phyloP scores from a whole-genome alignment of 2,888 invertebrate genomes.

The Onchidella celtica region DNA sequence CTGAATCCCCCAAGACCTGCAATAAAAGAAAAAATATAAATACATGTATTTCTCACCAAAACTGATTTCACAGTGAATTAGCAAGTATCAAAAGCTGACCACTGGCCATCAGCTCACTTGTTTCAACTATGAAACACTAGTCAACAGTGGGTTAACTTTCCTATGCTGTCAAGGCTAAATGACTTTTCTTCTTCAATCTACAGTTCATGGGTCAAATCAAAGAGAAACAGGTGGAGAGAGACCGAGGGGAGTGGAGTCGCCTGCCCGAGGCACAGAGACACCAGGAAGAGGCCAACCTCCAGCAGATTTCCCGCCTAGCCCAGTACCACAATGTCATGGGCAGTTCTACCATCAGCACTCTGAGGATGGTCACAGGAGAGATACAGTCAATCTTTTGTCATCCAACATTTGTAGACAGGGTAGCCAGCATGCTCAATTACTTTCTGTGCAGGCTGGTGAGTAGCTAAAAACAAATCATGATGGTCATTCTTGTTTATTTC shows the following conservation, averaged over 20 bases:
- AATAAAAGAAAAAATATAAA: no score
- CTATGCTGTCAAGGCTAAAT: no score
- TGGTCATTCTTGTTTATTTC: no score
- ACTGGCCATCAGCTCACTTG: no score
- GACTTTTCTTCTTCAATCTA: no score
- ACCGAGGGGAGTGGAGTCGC: conserved; percentile 86
- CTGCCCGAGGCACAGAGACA: conserved; percentile 88
- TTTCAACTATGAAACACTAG: no score
- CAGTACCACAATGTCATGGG: conserved; percentile 95
- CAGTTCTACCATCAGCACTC: conserved; percentile 90
- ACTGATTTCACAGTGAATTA: no score
- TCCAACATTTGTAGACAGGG: conserved; percentile 93
- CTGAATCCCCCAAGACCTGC: no score
- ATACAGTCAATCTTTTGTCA: conserved; percentile 89
- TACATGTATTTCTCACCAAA: no score
- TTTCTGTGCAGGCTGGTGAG: conserved; percentile 90
- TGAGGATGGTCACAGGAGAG: conserved; percentile 83
- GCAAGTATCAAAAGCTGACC: no score
- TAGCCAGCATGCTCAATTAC: conserved; percentile 97
- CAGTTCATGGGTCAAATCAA: conserved; percentile 90
- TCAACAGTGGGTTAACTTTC: no score
- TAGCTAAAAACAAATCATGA: no score
- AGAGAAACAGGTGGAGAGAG: conserved; percentile 88
- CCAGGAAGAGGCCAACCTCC: conserved; percentile 66
- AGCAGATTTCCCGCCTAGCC: conserved; percentile 90